phyloP scores from a whole-genome alignment of 2,113 vertebrate genomes.

The Nycticebus coucang region DNA sequence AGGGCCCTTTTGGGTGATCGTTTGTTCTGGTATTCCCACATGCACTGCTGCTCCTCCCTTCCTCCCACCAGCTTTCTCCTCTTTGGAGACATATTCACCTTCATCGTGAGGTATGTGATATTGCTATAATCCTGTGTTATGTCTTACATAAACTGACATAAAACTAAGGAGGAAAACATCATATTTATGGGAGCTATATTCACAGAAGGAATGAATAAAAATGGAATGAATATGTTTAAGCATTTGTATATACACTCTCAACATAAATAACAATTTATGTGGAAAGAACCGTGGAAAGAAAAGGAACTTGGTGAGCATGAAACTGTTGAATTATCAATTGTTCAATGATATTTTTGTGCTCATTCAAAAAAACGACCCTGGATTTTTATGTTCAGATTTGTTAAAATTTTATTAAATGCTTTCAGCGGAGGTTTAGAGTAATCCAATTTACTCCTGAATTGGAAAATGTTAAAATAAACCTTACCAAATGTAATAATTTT shows the following conservation, averaged over 20 bases:
- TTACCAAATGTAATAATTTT: neutral
- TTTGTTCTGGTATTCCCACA: neutral
- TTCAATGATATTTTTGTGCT: neutral
- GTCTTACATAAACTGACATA: neutral
- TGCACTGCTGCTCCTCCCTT: accelerated
- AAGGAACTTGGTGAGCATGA: neutral
- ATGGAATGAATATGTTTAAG: neutral
- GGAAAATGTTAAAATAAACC: neutral
- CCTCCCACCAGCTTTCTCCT: neutral
- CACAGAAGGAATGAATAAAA: neutral
- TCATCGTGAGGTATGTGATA: neutral
- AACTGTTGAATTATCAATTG: neutral
- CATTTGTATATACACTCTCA: neutral
- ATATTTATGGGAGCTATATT: neutral
- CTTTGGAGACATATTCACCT: neutral
- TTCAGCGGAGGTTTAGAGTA: neutral
- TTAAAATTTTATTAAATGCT: conserved; percentile 19
- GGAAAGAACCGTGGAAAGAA: neutral
- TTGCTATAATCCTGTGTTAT: neutral
- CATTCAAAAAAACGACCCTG: neutral
- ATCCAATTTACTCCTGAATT: neutral
- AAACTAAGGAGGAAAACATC: neutral
- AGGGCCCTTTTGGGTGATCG: neutral
- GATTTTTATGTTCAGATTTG: neutral
- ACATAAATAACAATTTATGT: neutral